Evolutionary conservation across 2,113 vertebrate genomes (phyloP), one percentile per base, ranked within the genome.

Genomic region (Vicugna pacos): DNA sequence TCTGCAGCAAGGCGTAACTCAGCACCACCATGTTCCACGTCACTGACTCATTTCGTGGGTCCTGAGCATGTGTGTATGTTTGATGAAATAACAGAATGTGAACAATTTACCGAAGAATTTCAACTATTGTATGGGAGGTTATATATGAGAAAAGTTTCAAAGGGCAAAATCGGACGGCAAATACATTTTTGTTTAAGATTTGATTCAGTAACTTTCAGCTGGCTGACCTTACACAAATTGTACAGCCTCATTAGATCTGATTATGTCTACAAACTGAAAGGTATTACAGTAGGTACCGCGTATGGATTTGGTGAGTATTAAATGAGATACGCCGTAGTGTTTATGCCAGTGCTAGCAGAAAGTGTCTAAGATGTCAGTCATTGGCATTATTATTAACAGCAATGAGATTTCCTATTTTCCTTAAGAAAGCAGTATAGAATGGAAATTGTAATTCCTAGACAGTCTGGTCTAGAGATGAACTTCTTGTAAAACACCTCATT

Each of bases 151-250:
- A 93, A 80, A 72, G 5, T 75, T 91, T 86, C 38, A 42, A 69
- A 46, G 24, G 58, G 42, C 11, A 72, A 94, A 89, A 79, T 48
- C 15, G 6, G 2, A 92, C 42, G 32, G 16, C 46, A 97, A 92
- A 92, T 60, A 28, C 58, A 54, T 50, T 84, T 46, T 58, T 20
- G 28, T 52, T 92, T 82, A 54, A 3, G 38, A 58, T 92, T 5
- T 50, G 42, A 94, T 62, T 95, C 48, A 89, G 92, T 26, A 89
- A 75, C 19, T 79, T 90, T 87, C 20, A 84, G 32, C 48, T 58
- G 12, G 3, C 22, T 77, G 42, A 77, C 30, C 17, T 26, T 28
- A 46, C 2, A 64, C 50, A 93, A 91, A 88, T 88, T 76, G 65
- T 8, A 93, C 4, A 82, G 72, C 1, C 26, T 92, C 19, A 62